Percentiles rank a stretch among this genome's conserved stretches.
phyloP scores from a whole-genome alignment of 1,140 invertebrate species.

The Lasioglossum albipes region DNA sequence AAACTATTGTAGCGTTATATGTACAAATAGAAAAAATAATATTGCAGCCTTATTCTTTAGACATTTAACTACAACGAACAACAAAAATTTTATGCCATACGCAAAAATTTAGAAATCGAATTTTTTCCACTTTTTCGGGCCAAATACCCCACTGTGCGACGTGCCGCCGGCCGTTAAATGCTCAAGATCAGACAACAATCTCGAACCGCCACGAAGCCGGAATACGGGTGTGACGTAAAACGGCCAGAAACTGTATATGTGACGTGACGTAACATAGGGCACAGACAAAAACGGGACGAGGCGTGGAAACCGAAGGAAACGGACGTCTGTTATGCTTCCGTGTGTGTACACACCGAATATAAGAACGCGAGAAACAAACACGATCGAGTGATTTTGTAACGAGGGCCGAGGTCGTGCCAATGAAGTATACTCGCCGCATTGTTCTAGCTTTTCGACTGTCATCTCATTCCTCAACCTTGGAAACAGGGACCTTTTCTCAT shows the following conservation, averaged over 20 bases:
- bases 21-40: too few species aligned
- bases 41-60: too few species aligned
- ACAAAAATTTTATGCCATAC: too few species aligned
- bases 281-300: not conserved
- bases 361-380: slow-evolving; percentile 7
- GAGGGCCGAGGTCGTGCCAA: not conserved
- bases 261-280: not conserved
- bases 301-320: slow-evolving; percentile 11
- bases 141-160: too few species aligned
- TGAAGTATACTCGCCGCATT: not conserved
- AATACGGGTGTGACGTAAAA: not conserved
- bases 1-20: too few species aligned
- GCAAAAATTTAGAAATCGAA: too few species aligned
- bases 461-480: too few species aligned
- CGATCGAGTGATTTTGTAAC: slow-evolving; percentile 10
- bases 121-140: too few species aligned
- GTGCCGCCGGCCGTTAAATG: not conserved
- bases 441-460: not conserved
- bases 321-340: slow-evolving; percentile 16
- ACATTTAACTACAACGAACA: too few species aligned
- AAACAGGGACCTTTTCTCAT: too few species aligned
- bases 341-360: not conserved
- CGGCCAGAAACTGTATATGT: not conserved
- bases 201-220: not conserved
- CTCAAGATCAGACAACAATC: not conserved